phyloP scores from a whole-genome alignment of 2,113 vertebrate species.

The Clupea harengus region DNA sequence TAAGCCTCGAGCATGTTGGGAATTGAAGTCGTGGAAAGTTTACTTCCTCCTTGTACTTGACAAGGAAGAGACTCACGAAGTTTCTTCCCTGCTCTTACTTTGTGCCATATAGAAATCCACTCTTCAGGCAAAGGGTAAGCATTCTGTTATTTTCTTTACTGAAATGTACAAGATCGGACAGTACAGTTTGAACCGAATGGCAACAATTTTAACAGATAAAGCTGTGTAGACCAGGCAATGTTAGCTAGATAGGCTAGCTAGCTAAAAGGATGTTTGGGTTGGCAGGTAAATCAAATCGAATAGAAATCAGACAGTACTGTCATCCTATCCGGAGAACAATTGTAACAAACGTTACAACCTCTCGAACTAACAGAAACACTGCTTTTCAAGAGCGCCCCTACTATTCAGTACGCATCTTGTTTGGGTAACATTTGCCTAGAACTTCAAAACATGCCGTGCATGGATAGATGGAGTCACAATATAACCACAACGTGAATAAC shows the following conservation, averaged over 20 bases:
- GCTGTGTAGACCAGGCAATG: no score
- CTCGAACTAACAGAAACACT: background rate
- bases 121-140: background rate
- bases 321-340: no score
- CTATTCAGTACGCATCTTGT: background rate
- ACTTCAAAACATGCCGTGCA: background rate
- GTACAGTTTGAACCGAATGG: background rate
- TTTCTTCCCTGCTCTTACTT: background rate
- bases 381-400: background rate
- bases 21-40: constrained; percentile 23
- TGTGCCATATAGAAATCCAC: background rate
- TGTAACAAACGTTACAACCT: no score
- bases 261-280: background rate
- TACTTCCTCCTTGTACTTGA: constrained; percentile 17
- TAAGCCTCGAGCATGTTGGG: constrained; percentile 28
- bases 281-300: background rate
- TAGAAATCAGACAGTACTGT: no score
- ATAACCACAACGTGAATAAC: no score
- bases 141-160: background rate
- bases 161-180: background rate
- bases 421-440: background rate
- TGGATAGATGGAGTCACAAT: no score
- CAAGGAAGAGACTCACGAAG: constrained; percentile 2
- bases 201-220: no score
- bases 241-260: background rate